These are phyloP conservation scores for Amblyjoppa proteus DNA, from an alignment of 2,888 invertebrate species.

Conservation along the genomic window DNA sequence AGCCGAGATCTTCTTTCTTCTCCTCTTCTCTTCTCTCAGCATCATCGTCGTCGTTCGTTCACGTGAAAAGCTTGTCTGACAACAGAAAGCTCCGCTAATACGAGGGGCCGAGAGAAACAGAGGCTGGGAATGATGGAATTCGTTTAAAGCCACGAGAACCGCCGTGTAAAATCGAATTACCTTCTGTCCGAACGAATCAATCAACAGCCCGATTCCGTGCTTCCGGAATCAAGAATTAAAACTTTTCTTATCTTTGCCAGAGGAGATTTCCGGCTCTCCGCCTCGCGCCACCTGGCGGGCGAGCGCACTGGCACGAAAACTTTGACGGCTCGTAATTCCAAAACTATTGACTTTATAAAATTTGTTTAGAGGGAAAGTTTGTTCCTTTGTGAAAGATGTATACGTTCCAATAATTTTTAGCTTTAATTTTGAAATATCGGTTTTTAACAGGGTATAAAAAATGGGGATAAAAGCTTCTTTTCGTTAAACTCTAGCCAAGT, in stretches of 20 bases:
- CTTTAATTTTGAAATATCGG: too few relatives aligned
- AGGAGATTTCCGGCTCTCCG: background rate
- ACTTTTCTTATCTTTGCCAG: slow-evolving; percentile 6
- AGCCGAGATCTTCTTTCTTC: slow-evolving; percentile 29
- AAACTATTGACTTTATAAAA: background rate
- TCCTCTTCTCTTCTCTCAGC: background rate
- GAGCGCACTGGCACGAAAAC: background rate
- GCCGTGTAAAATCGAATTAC: slow-evolving; percentile 48
- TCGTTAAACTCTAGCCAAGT: background rate
- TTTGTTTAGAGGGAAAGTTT: background rate
- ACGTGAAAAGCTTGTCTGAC: slow-evolving; percentile 43
- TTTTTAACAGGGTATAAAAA: too few relatives aligned
- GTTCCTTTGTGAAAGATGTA: background rate
- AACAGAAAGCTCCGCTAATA: slow-evolving; percentile 9
- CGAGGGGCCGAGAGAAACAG: slow-evolving; percentile 33
- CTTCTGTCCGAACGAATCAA: slow-evolving; percentile 46
- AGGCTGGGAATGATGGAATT: slow-evolving; percentile 45
- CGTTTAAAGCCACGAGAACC: slow-evolving; percentile 43
- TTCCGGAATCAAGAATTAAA: slow-evolving; percentile 16
- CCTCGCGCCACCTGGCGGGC: background rate
- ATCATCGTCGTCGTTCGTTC: slow-evolving; percentile 26
- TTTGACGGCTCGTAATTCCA: background rate
- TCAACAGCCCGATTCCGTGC: slow-evolving; percentile 33
- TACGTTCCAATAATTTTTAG: background rate
- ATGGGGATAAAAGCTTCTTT: background rate